Base-by-base conservation (phyloP, 2,888 invertebrate species). In the Calameuta idolon region DNA sequence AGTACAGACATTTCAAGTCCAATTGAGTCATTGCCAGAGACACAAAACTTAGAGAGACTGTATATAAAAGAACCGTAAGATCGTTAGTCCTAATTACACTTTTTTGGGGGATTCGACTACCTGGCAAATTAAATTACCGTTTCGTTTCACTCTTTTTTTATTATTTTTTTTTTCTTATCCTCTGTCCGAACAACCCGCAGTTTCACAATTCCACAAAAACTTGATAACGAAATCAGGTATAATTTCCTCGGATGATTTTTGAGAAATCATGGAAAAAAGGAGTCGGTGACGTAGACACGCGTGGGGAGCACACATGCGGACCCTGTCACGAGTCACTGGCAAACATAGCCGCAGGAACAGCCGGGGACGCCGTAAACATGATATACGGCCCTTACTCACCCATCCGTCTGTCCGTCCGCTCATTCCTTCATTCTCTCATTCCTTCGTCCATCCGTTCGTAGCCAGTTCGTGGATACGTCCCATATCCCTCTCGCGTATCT, bases 301-400 rank as follows among this genome's bases (percentile, higher is more conserved):
- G 55, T 55, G 55, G 55, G 55, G 55, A 55, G 71, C 71, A 34
- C 71, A 71, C 71, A 71, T 23, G 71, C 71, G 33, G 33, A 71
- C 11, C 30, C 5, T 71, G 71, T 34, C 71, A 34, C 30, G 71
- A 71, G 71, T 71, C 71, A 33, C 31, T 71, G 55, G 55, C 55
- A 23, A 71, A 31, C 71, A 71, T 71, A 71, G 71, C 71, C 31
- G 71, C 71, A 31, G 71, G 71, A 34, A 81, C 76, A 40, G 75
- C 75, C 79, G 82, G 81, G 79, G 81, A 82, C 82, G 82, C 83
- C 82, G 82, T 87, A 87, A 87, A 87, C 81, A 82, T 87, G 85
- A 87, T 85, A 85, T 85, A 86, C 84, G 82, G 84, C 87, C 55
- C 23, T 55, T 55, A 23, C 55, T 34, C 37, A 30, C 23, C 34